Conservation (phyloP, 2,113 vertebrate genomes). For the Engraulis encrasicolus region DNA sequence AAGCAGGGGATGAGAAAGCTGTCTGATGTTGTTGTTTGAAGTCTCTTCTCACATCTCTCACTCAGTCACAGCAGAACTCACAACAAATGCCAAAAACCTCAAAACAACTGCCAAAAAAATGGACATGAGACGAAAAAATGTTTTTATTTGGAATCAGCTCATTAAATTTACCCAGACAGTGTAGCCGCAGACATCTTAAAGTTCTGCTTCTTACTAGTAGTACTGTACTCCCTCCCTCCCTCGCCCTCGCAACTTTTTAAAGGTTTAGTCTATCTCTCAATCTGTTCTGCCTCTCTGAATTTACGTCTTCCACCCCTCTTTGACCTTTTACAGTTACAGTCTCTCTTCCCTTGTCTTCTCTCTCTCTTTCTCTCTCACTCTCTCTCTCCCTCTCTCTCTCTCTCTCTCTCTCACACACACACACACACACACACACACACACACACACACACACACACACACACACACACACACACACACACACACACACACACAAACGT, state of each 20-base stretch:
- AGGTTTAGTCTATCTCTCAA: too few relatives aligned
- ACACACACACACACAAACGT: not conserved
- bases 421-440: not conserved
- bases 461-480: not conserved
- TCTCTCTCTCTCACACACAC: not conserved
- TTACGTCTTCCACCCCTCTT: too few relatives aligned
- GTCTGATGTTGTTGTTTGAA: slow-evolving; percentile 42
- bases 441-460: not conserved
- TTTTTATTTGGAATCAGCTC: slow-evolving; percentile 30
- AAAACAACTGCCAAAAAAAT: not conserved
- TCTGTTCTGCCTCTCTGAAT: too few relatives aligned
- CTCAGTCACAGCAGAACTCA: slow-evolving; percentile 8
- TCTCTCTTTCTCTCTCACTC: too few relatives aligned
- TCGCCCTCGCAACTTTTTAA: not conserved
- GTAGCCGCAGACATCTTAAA: slow-evolving; percentile 24
- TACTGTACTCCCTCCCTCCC: too few relatives aligned
- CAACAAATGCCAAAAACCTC: slow-evolving; percentile 7
- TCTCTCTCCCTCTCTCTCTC: not conserved
- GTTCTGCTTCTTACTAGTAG: slow-evolving; percentile 28
- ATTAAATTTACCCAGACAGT: slow-evolving; percentile 39
- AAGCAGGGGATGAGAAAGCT: slow-evolving; percentile 7
- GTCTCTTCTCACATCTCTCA: slow-evolving; percentile 27
- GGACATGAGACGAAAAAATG: not conserved
- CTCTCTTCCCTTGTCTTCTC: too few relatives aligned
- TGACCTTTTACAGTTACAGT: too few relatives aligned